Base-by-base conservation (phyloP, 2,113 vertebrate genomes). In the Corythornis cristatus region DNA sequence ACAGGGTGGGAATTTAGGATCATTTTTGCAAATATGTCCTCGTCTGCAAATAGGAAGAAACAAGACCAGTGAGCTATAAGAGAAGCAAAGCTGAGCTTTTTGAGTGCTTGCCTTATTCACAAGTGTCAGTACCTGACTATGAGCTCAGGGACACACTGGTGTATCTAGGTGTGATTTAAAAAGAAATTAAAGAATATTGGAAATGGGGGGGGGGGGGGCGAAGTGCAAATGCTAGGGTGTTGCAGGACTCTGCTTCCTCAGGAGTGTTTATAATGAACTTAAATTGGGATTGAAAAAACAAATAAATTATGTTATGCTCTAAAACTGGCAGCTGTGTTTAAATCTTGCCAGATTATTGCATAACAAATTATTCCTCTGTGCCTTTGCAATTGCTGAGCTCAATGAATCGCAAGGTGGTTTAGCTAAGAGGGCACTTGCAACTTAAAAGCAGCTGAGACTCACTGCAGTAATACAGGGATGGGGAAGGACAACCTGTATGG, bases 1-100 rank as follows among this genome's bases (percentile, higher is more conserved):
- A 88, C 82, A 90, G 76, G 88, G 74, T 94, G 90, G 91, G 90
- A 94, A 95, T 93, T 93, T 51, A 62, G 77, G 83, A 88, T 90
- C 71, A 56, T 81, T 51, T 79, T 91, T 91, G 73, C 60, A 93
- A 88, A 85, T 73, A 25, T 87, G 64, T 58, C 66, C 60, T 95
- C 88, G 68, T 88, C 85, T 95, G 73, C 81, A 89, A 83, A 89
- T 61, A 60, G 66, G 91, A 93, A 91, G 61, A 60, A 87, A 40
- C 43, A 40, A 80, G 67, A 93, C 71, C n/a, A 83, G 48, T 86
- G 83, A 94, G 89, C 89, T 97, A 82, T 93, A 83, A 95, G 94
- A 96, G 80, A 95, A 78, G 78, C 86, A 54, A 86, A 86, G 62
- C 54, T 66, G 72, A 91, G 79, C 40, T 89, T 80, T 89, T 76